Evolutionary conservation across 2,888 invertebrate species (phyloP), one percentile per base, ranked within the genome.

Genomic region (Drosophila eohydei): DNA sequence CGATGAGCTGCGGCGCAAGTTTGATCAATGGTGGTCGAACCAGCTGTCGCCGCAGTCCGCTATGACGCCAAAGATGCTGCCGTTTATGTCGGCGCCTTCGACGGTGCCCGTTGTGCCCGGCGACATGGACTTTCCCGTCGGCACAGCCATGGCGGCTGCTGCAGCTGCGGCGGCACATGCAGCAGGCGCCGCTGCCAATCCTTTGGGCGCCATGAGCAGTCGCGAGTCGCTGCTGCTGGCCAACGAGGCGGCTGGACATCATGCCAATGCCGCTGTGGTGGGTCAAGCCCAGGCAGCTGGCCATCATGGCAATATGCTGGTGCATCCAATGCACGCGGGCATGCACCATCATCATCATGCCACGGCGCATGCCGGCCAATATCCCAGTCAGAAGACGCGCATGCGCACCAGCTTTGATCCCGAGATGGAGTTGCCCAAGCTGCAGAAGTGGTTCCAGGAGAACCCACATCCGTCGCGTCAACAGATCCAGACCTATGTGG

Each of bases 351-450:
- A 92, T 61, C 89, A 88, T 57, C 56, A 56, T 43, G 57, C 44
- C 2, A 7, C 34, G 34, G 36, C 44, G 43, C 95, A 94, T 83
- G 96, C 96, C 92, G 95, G 95, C 82, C 90, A 90, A 59, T 92
- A 91, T 73, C 91, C 92, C 43, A 96, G 96, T 32, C 97, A 97
- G 92, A 98, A 98, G 93, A 97, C 97, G 4, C 95, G 98, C 88
- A 98, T 98, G 97, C 95, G 99, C 80, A 98, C 98, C 21, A 98
- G 98, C 91, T 99, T 99, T 90, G 98, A 99, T 93, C 98, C 98
- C 0, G 98, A 99, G 93, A 94, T 98, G 89, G 99, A 99, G 93
- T 93, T 99, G 74, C 99, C 99, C 0, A 97, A 98, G 90, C 93
- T 99, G 59, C 99, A 99, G 92, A 95, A 97, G 82, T 99, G 99